Base-by-base conservation (phyloP, 2,888 invertebrate species). In the Marronus borbonicus region DNA sequence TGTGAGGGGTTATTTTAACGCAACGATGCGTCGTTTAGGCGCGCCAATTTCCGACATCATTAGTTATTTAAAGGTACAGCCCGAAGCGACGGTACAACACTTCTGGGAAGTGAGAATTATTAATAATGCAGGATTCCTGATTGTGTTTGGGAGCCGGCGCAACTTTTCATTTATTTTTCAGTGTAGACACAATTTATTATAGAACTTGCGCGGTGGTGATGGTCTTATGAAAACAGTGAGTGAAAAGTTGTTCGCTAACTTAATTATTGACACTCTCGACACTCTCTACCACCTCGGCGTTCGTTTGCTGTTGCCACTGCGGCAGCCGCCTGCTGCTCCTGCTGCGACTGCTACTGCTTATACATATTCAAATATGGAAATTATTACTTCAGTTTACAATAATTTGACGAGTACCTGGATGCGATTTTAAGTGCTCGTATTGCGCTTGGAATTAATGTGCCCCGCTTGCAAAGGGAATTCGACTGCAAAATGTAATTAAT, bases 291-390 rank as follows among this genome's bases (percentile, higher is more conserved):
- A 68, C 68, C 68, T 74, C 60, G 60, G 39, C 36, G 58, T 74
- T 74, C 72, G 72, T 74, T 74, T 74, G 49, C 60, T 49, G 72
- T 60, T 60, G 28, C 14, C 7, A 20, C 24, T 65, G 17, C 65
- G 28, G n/a, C 39, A n/a, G 44, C 17, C 39, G 65, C n/a, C 65
- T 24, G 36, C 39, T 20, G 65, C 39, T 66, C 39, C 20, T 20
- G n/a, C n/a, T 39, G 65, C 36, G 36, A 20, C 4, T 58, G 70
- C 17, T 60, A 49, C 60, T 60, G 76, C 81, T 83, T 82, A 83
- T 83, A 82, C 83, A 83, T 83, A 83, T 83, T 83, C 83, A 83
- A 81, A 83, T 83, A 83, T 83, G 83, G 80, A 82, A 83, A 83
- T 83, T 79, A 79, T 74, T 78, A 79, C 82, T 79, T 81, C 80